Conservation (phyloP, 1,140 invertebrate species). For the Chymomyza costata region DNA sequence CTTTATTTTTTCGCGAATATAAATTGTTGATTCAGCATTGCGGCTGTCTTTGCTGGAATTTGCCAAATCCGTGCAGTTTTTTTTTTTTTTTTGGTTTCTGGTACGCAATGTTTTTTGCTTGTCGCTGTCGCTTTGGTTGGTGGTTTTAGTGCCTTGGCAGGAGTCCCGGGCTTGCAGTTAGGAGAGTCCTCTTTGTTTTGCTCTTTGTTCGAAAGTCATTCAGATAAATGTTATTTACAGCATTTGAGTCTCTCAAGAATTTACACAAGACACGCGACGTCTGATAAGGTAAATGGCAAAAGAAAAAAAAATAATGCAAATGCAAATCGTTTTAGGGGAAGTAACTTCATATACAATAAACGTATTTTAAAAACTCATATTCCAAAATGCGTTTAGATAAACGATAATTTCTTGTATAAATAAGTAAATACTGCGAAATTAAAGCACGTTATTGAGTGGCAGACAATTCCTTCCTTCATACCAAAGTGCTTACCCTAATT, state of each 20-base stretch:
- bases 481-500: too few relatives aligned
- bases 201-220: slow-evolving; percentile 23
- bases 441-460: too few relatives aligned
- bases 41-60: slow-evolving; percentile 27
- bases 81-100: too few relatives aligned
- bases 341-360: slow-evolving; percentile 50
- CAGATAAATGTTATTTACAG: slow-evolving; percentile 59
- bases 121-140: background rate
- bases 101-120: slow-evolving; percentile 20
- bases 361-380: slow-evolving; percentile 17
- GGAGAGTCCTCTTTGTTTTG: slow-evolving; percentile 5
- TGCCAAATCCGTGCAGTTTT: slow-evolving; percentile 58
- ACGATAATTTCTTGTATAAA: slow-evolving; percentile 63
- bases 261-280: slow-evolving; percentile 9
- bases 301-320: slow-evolving; percentile 1
- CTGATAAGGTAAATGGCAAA: slow-evolving; percentile 51
- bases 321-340: slow-evolving; percentile 7
- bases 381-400: slow-evolving; percentile 49
- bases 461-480: too few relatives aligned
- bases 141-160: slow-evolving; percentile 19
- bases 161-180: slow-evolving; percentile 20
- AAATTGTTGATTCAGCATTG: slow-evolving; percentile 14
- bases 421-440: too few relatives aligned
- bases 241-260: slow-evolving; percentile 45
- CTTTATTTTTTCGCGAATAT: slow-evolving; percentile 8